Percentiles rank a stretch among this genome's conserved stretches.
Evolutionary conservation across 1,140 invertebrate genomes (phyloP).

Genomic region (Drosophila suzukii): DNA sequence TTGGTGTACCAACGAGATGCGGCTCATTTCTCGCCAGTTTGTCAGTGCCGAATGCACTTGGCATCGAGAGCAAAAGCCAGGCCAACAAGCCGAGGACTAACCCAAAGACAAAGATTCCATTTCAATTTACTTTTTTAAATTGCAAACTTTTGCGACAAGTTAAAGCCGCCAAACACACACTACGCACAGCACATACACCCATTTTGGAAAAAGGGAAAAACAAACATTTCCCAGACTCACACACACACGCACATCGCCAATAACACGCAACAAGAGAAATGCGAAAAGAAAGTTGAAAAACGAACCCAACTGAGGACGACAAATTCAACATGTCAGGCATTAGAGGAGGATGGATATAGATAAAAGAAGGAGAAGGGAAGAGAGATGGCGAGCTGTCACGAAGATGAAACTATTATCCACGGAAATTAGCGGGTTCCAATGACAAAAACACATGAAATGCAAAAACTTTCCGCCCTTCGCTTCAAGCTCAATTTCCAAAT

Average conservation of each 20-base stretch:
- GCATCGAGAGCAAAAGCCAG: slow-evolving; percentile 16
- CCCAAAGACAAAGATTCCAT: slow-evolving; percentile 43
- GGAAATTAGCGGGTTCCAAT: slow-evolving; percentile 75
- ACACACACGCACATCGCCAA: slow-evolving; percentile 56
- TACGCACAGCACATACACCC: neutral
- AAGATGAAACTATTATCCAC: slow-evolving; percentile 80
- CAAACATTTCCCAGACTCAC: slow-evolving; percentile 24
- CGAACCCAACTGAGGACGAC: slow-evolving; percentile 57
- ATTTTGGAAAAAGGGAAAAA: slow-evolving; percentile 29
- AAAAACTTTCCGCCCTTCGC: slow-evolving; percentile 61
- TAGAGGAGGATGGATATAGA: slow-evolving; percentile 11
- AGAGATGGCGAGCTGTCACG: slow-evolving; percentile 45
- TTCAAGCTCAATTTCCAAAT: slow-evolving; percentile 75
- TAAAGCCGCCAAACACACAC: slow-evolving; percentile 50
- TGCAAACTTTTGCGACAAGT: slow-evolving; percentile 62
- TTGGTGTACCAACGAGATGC: slow-evolving; percentile 11
- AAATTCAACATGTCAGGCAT: slow-evolving; percentile 73
- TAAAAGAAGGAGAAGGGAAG: neutral
- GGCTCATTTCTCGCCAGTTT: slow-evolving; percentile 59
- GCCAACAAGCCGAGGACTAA: slow-evolving; percentile 9
- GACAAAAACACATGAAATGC: slow-evolving; percentile 75
- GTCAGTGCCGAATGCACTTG: slow-evolving; percentile 44
- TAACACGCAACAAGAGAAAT: slow-evolving; percentile 72
- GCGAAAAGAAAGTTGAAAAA: slow-evolving; percentile 56
- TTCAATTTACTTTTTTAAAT: slow-evolving; percentile 64